phyloP scores from a whole-genome alignment of 1,140 invertebrate species.

The Pseudomyrmex cubaensis region DNA sequence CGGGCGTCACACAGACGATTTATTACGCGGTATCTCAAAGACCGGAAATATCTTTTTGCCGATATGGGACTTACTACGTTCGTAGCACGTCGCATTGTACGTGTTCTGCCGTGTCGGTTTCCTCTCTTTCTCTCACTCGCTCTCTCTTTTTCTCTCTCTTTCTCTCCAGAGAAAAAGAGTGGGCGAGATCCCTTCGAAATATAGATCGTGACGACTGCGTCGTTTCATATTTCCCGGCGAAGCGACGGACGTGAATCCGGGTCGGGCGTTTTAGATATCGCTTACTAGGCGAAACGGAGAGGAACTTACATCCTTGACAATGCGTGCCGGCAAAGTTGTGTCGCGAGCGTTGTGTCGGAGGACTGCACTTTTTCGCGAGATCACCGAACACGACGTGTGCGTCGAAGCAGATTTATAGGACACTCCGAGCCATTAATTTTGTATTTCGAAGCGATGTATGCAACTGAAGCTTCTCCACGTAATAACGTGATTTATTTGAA shows the following conservation, averaged over 20 bases:
- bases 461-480: not conserved
- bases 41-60: not conserved
- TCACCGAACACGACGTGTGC: not conserved
- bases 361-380: constrained; percentile 44
- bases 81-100: not conserved
- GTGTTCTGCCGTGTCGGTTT: not conserved
- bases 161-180: not conserved
- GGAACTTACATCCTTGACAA: constrained; percentile 44
- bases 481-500: constrained; percentile 31
- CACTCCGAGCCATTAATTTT: constrained; percentile 47
- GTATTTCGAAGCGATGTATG: constrained; percentile 4
- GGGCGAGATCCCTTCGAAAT: constrained; percentile 4
- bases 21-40: constrained; percentile 22
- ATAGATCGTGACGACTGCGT: constrained; percentile 26
- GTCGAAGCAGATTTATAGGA: constrained; percentile 47
- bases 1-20: constrained; percentile 37
- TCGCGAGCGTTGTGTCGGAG: constrained; percentile 39
- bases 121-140: too few species aligned
- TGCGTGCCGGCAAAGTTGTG: constrained; percentile 26
- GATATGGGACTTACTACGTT: constrained; percentile 19
- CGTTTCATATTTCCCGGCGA: constrained; percentile 41
- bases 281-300: constrained; percentile 32
- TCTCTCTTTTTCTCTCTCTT: not conserved
- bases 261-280: constrained; percentile 52
- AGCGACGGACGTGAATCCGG: constrained; percentile 23